Evolutionary conservation across 2,888 invertebrate genomes (phyloP), one percentile per base, ranked within the genome.

Genomic region (Anarsia innoxiella): DNA sequence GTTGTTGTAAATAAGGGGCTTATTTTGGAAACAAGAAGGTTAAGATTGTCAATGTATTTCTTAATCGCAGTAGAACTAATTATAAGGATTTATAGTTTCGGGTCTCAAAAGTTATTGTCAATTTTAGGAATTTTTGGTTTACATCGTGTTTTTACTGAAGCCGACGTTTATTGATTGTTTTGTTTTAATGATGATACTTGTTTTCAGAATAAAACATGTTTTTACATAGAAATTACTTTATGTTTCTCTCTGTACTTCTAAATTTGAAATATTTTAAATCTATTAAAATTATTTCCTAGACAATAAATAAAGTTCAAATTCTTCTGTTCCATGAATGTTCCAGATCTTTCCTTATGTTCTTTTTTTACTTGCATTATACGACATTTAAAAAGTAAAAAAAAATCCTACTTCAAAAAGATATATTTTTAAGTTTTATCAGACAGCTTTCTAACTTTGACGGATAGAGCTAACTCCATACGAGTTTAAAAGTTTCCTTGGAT

Each of bases 381-480:
- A n/a, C n/a, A n/a, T n/a, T n/a, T n/a, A n/a, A n/a, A n/a, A n/a
- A n/a, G n/a, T n/a, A n/a, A n/a, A n/a, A n/a, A n/a, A n/a, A n/a
- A n/a, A n/a, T n/a, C n/a, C n/a, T n/a, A n/a, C n/a, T n/a, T n/a
- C n/a, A n/a, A n/a, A n/a, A n/a, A n/a, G n/a, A 19, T 19, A 6
- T 25, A 14, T 33, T 23, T 33, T 14, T 46, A 46, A 61, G 63
- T 60, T 63, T 55, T 66, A 63, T 67, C 39, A 46, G 54, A 60
- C 64, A 61, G 62, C 58, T 55, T 59, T 65, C 56, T 59, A 75
- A 74, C 63, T 75, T 72, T 69, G 69, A 75, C 66, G 66, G 72
- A 71, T 67, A 49, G 60, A 51, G 51, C 61, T 68, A 59, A 61
- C 62, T 56, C 52, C 45, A 51, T 51, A 53, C 48, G 55, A 66